Evolutionary conservation across 2,888 invertebrate genomes (phyloP).

Genomic region (Ernsta delagoae): DNA sequence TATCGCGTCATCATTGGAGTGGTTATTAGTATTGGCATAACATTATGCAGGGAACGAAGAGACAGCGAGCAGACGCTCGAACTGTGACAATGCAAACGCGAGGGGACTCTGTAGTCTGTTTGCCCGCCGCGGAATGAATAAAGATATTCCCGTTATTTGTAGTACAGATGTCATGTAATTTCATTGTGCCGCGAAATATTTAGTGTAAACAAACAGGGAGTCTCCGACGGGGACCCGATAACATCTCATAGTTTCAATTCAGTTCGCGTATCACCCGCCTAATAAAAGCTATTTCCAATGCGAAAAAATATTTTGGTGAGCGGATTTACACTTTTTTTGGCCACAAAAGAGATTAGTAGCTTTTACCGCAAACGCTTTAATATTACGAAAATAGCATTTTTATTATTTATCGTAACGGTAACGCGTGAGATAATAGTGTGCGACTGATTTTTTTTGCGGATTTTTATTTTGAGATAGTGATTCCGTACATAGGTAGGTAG

Average conservation of each 20-base stretch:
- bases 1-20: conserved; percentile 29
- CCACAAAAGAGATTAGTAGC: conserved; percentile 70
- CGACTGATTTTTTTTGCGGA: neutral
- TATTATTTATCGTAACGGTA: neutral
- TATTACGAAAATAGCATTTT: conserved; percentile 23
- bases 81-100: conserved; percentile 67
- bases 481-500: too few species aligned
- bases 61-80: conserved; percentile 77
- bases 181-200: conserved; percentile 83
- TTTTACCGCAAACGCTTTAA: conserved; percentile 50
- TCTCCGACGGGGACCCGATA: conserved; percentile 67
- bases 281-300: conserved; percentile 73
- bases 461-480: neutral
- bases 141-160: conserved; percentile 85
- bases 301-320: conserved; percentile 65
- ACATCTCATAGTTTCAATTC: conserved; percentile 75
- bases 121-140: conserved; percentile 80
- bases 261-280: conserved; percentile 57
- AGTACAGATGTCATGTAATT: conserved; percentile 85
- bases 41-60: conserved; percentile 44
- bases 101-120: conserved; percentile 78
- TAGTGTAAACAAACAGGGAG: conserved; percentile 82
- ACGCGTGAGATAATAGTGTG: neutral
- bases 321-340: conserved; percentile 72
- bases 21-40: conserved; percentile 38